Evolutionary conservation across 2,113 vertebrate genomes (phyloP), one percentile per base, ranked within the genome.

Genomic region (Arothron firmamentum): DNA sequence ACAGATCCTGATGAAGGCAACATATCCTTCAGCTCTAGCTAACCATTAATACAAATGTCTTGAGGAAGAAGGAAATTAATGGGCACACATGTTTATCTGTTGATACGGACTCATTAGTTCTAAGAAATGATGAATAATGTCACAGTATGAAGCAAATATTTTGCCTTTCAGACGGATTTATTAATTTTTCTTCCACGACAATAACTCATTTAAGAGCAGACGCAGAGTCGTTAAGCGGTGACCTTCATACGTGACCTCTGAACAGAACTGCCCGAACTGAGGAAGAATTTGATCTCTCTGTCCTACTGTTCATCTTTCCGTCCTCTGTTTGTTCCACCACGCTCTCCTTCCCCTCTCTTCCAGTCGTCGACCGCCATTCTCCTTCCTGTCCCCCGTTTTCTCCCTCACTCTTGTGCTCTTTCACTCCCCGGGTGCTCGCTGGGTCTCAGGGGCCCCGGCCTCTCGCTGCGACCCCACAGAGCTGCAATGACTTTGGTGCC

Each of bases 401-500:
- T 59, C 58, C 68, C 74, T 74, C 70, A 65, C 74, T 66, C 76
- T 56, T 53, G 52, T 62, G 60, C 77, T 76, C 79, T 56, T 78
- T 63, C 65, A 14, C 62, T 79, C 52, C 80, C 11, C 19, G 59
- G 64, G 53, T 65, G 70, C 74, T 87, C 74, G 79, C 75, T 59
- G 23, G 31, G 71, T 85, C 82, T 82, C 85, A 1, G 47, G 79
- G 79, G 87, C 72, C 70, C 72, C 83, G 81, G 85, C 83, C 84
- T 77, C 59, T 41, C 59, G 38, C 7, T 59, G 72, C 77, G 79
- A 81, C 83, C 87, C 82, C 70, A 21, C 65, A 51, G 67, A 81
- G 78, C 59, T 46, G 52, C 65, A 65, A 78, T 85, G 87, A 88
- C 87, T 87, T 87, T 88, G 85, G 68, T 75, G 9, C 70, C 21